Conservation (phyloP, 1,140 invertebrate genomes). For the Drosophila rhopaloa region DNA sequence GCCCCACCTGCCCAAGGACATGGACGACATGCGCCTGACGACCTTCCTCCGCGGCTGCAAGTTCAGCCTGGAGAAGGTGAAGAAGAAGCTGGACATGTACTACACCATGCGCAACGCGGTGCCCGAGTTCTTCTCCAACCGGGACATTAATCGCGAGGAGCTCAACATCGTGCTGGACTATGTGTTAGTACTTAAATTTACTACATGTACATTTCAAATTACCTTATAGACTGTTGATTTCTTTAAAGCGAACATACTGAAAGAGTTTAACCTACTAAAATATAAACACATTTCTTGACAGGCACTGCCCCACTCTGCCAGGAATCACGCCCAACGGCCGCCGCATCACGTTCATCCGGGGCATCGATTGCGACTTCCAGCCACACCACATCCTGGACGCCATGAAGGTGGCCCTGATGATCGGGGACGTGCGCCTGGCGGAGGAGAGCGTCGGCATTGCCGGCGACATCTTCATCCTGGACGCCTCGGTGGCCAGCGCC, state of each 20-base stretch:
- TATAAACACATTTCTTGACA: slow-evolving; percentile 66
- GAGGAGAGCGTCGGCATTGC: slow-evolving; percentile 91
- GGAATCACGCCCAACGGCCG: slow-evolving; percentile 91
- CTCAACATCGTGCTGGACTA: slow-evolving; percentile 89
- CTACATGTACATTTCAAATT: no score
- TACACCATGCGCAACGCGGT: slow-evolving; percentile 91
- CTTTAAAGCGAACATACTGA: no score
- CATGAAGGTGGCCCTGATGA: slow-evolving; percentile 93
- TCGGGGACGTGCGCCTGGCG: slow-evolving; percentile 91
- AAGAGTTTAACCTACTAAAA: no score
- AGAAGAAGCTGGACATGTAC: slow-evolving; percentile 92
- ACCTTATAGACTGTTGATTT: no score
- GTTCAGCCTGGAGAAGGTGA: slow-evolving; percentile 92
- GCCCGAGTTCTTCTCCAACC: slow-evolving; percentile 92
- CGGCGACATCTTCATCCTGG: slow-evolving; percentile 92
- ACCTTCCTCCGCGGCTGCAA: slow-evolving; percentile 93
- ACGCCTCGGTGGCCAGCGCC: slow-evolving; percentile 90
- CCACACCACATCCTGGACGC: slow-evolving; percentile 88
- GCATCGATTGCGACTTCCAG: slow-evolving; percentile 86
- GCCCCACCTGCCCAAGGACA: slow-evolving; percentile 88
- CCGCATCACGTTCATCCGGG: slow-evolving; percentile 90
- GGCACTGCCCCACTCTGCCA: slow-evolving; percentile 90
- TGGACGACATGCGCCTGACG: slow-evolving; percentile 89
- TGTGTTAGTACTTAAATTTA: slow-evolving; percentile 87
- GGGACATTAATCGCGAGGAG: slow-evolving; percentile 89